These are phyloP conservation scores for Caenorhabditis brenneri DNA, from an alignment of 1,140 invertebrate species.

Conservation along the genomic window DNA sequence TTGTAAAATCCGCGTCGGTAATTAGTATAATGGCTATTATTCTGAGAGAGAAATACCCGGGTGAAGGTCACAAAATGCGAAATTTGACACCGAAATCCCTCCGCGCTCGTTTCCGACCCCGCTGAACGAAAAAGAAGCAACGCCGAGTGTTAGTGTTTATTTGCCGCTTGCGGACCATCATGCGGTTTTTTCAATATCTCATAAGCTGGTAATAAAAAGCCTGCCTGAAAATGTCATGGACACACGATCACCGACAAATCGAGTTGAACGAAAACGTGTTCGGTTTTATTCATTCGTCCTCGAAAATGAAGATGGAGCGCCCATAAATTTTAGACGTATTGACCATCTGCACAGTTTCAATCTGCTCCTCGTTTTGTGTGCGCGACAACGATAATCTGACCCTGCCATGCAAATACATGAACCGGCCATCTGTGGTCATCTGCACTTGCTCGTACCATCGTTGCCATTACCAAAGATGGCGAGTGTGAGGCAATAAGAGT, in stretches of 20 bases:
- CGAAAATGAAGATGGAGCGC: not conserved
- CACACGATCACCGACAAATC: too few species aligned
- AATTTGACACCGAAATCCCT: constrained; percentile 30
- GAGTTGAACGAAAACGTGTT: too few species aligned
- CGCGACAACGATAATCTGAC: not conserved
- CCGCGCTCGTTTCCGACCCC: constrained; percentile 12
- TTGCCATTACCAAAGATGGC: constrained; percentile 4
- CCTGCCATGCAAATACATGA: constrained; percentile 26
- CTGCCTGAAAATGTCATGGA: too few species aligned
- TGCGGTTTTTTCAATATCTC: not conserved
- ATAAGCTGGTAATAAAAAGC: too few species aligned
- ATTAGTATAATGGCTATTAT: constrained; percentile 32
- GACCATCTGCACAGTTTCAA: constrained; percentile 30
- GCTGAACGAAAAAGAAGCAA: constrained; percentile 24
- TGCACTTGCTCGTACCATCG: constrained; percentile 20
- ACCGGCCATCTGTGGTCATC: constrained; percentile 3
- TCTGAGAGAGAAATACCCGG: not conserved
- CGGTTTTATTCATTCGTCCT: constrained; percentile 11
- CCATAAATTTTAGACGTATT: not conserved
- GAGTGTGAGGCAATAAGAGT: not conserved
- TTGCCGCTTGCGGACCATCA: not conserved
- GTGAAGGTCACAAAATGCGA: constrained; percentile 12
- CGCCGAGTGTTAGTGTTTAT: not conserved
- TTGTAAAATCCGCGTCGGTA: not conserved
- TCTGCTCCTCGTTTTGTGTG: not conserved